Percentiles rank a stretch among this genome's conserved stretches.
These are phyloP conservation scores for Patiria pectinifera DNA, from an alignment of 53 echinoderm and acorn worm species.

Conservation along the genomic window DNA sequence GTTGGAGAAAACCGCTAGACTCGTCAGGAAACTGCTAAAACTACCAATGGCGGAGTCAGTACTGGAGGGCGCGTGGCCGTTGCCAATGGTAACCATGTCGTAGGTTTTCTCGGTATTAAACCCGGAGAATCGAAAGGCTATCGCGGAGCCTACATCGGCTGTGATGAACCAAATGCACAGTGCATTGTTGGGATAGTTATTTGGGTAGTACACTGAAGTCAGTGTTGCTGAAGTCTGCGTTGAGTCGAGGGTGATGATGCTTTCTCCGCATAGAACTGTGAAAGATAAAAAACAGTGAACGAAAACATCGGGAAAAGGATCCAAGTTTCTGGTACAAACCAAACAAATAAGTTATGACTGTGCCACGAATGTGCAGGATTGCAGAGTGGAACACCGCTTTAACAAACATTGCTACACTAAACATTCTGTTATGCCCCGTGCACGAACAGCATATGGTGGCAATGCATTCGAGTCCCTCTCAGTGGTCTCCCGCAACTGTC, in stretches of 20 bases:
- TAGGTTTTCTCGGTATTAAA: slow-evolving; percentile 7
- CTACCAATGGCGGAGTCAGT: background rate
- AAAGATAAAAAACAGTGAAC: too few relatives aligned
- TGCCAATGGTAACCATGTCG: slow-evolving; percentile 37
- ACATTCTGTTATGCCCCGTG: too few relatives aligned
- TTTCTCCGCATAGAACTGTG: slow-evolving; percentile 11
- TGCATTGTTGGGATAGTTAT: slow-evolving; percentile 10
- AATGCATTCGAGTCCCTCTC: too few relatives aligned
- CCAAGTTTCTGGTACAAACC: too few relatives aligned
- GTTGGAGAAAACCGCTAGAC: background rate
- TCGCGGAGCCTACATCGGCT: background rate
- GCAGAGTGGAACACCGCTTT: too few relatives aligned
- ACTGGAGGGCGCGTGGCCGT: slow-evolving; percentile 28
- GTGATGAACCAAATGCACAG: slow-evolving; percentile 47
- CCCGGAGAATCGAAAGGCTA: background rate
- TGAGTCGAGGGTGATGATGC: background rate
- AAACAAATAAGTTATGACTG: too few relatives aligned
- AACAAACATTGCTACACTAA: too few relatives aligned
- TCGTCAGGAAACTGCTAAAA: background rate
- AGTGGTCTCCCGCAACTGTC: too few relatives aligned
- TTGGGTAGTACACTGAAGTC: slow-evolving; percentile 22
- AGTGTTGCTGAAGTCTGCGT: slow-evolving; percentile 2
- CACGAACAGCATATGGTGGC: too few relatives aligned
- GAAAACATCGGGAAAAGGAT: background rate
- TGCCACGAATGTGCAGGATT: too few relatives aligned